Evolutionary conservation across 2,113 vertebrate genomes (phyloP).

Genomic region (Xiphias gladius): DNA sequence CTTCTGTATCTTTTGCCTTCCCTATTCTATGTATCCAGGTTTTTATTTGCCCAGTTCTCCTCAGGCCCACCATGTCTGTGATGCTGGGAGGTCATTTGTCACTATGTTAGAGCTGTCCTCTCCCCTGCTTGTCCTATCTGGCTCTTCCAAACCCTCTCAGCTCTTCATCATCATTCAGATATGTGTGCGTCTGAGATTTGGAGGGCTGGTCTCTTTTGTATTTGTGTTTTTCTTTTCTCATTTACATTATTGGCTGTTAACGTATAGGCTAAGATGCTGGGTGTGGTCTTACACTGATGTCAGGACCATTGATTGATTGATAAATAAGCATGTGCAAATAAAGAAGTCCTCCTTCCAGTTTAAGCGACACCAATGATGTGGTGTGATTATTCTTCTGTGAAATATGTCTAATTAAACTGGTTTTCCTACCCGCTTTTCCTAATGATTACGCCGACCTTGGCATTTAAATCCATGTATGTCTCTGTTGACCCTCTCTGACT

Average conservation of each 20-base stretch:
- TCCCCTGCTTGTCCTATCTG: conserved; percentile 40
- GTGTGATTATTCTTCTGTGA: background rate
- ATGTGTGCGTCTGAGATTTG: conserved; percentile 17
- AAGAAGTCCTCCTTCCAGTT: background rate
- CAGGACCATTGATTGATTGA: background rate
- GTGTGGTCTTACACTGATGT: background rate
- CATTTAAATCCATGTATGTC: conserved; percentile 33
- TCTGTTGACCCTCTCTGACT: conserved; percentile 33
- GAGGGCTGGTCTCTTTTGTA: background rate
- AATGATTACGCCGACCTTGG: background rate
- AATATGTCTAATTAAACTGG: background rate
- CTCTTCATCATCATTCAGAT: conserved; percentile 51
- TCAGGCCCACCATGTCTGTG: conserved; percentile 38
- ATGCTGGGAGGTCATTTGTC: conserved; percentile 68
- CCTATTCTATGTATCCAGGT: conserved; percentile 24
- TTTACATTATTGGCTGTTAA: conserved; percentile 14
- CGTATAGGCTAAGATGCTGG: background rate
- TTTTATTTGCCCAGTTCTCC: conserved; percentile 45
- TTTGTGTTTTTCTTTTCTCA: conserved; percentile 31
- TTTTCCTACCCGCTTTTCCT: background rate
- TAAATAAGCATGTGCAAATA: background rate
- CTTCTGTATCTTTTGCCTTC: conserved; percentile 38
- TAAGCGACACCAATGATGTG: background rate
- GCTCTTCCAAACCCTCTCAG: conserved; percentile 45
- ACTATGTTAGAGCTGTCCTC: conserved; percentile 64